Conservation (phyloP, 2,888 invertebrate species). For the Acanthacorydalis orientalis region DNA sequence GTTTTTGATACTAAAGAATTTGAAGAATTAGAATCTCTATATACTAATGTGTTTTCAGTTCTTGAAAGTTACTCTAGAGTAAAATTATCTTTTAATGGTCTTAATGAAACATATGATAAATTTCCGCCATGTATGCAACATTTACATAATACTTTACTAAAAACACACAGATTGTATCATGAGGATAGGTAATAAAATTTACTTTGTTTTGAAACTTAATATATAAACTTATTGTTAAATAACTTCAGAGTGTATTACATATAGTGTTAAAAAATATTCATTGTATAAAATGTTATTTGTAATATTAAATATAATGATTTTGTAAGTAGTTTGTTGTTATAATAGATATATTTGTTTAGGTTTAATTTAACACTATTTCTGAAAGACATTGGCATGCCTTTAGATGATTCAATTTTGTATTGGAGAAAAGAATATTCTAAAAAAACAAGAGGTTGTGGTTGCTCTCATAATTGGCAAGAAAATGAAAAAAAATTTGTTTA, state of each 20-base stretch:
- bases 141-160: too few relatives aligned
- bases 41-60: neutral
- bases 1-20: neutral
- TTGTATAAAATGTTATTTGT: too few relatives aligned
- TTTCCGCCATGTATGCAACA: too few relatives aligned
- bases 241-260: too few relatives aligned
- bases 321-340: too few relatives aligned
- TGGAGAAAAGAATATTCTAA: slow-evolving; percentile 48
- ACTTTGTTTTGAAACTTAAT: too few relatives aligned
- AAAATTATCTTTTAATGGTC: too few relatives aligned
- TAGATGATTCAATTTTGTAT: slow-evolving; percentile 43
- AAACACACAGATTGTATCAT: too few relatives aligned
- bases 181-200: too few relatives aligned
- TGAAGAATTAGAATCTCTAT: neutral
- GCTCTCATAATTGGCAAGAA: slow-evolving; percentile 45
- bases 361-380: slow-evolving; percentile 52
- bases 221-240: too few relatives aligned
- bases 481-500: slow-evolving; percentile 26
- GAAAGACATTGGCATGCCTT: slow-evolving; percentile 51
- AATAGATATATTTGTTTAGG: slow-evolving; percentile 19
- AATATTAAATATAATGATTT: too few relatives aligned
- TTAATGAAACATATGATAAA: neutral
- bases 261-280: too few relatives aligned
- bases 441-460: slow-evolving; percentile 29
- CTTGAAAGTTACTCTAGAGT: neutral